A percentile compares a stretch with the other conserved stretches of the same genome.
These are phyloP conservation scores for Dermatophagoides farinae DNA, from an alignment of 1,140 invertebrate genomes.

Conservation along the genomic window DNA sequence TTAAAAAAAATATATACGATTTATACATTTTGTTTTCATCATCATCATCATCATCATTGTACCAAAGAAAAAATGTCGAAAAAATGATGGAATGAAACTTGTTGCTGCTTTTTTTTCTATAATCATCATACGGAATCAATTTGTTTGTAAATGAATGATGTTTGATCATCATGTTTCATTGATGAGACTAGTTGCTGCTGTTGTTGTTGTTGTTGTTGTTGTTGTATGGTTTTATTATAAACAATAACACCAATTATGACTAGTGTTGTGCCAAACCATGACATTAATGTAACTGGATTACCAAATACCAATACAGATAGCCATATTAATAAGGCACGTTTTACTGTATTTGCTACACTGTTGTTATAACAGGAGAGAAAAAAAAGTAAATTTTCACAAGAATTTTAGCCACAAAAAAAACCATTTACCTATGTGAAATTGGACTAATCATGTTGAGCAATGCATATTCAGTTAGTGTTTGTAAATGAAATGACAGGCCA, in stretches of 20 bases:
- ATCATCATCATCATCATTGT: too few species aligned
- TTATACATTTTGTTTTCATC: too few species aligned
- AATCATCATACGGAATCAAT: neutral
- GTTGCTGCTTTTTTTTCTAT: too few species aligned
- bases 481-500: constrained; percentile 63
- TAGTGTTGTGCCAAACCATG: constrained; percentile 47
- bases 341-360: constrained; percentile 67
- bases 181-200: neutral
- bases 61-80: too few species aligned
- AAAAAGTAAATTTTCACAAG: neutral
- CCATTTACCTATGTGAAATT: constrained; percentile 56
- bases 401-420: neutral
- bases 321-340: constrained; percentile 62
- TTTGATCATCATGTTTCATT: neutral
- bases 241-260: constrained; percentile 54
- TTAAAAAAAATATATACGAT: too few species aligned
- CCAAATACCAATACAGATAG: constrained; percentile 55
- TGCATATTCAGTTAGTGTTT: constrained; percentile 65
- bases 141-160: neutral
- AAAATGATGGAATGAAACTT: too few species aligned
- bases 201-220: neutral
- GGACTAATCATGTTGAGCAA: constrained; percentile 67
- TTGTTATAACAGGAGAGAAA: constrained; percentile 24
- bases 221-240: constrained; percentile 36
- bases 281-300: constrained; percentile 52